phyloP scores from a whole-genome alignment of 2,797 vertebrate species.

The Trachurus trachurus region DNA sequence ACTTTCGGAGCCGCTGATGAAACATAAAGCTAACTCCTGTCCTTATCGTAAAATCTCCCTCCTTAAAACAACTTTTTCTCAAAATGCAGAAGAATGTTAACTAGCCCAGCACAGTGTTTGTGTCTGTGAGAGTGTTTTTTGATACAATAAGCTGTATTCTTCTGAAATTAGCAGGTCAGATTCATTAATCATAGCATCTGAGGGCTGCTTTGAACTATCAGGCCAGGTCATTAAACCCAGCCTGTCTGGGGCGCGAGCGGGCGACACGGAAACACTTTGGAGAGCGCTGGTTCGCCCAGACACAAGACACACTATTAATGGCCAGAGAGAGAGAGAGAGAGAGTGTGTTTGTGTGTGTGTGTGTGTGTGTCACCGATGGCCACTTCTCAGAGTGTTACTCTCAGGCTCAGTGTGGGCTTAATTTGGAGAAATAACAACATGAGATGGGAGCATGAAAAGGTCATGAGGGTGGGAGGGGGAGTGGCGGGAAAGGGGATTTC shows the following conservation, averaged over 20 bases:
- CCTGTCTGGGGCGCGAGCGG: constrained; percentile 81
- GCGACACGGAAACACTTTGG: constrained; percentile 86
- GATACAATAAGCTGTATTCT: constrained; percentile 86
- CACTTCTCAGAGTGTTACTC: constrained; percentile 56
- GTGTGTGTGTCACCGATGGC: constrained; percentile 34
- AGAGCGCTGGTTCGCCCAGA: constrained; percentile 81
- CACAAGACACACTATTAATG: constrained; percentile 81
- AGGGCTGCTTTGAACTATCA: constrained; percentile 85
- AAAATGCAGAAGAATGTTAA: constrained; percentile 86
- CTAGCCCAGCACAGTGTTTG: constrained; percentile 67
- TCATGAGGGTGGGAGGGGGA: constrained; percentile 44
- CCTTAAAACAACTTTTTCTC: constrained; percentile 70
- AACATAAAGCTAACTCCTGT: constrained; percentile 74
- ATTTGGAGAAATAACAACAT: constrained; percentile 84
- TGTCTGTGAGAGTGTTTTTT: constrained; percentile 75
- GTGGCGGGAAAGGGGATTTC: constrained; percentile 46
- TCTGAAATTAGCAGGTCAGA: constrained; percentile 84
- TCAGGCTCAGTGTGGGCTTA: constrained; percentile 73
- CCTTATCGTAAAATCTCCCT: constrained; percentile 77
- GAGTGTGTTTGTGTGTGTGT: constrained; percentile 39
- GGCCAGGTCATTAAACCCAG: constrained; percentile 85
- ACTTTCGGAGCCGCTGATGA: constrained; percentile 75
- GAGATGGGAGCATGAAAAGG: constrained; percentile 77
- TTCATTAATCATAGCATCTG: constrained; percentile 87
- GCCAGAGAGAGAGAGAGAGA: constrained; percentile 9